phyloP scores from a whole-genome alignment of 2,888 invertebrate species.

The Drepana falcataria region DNA sequence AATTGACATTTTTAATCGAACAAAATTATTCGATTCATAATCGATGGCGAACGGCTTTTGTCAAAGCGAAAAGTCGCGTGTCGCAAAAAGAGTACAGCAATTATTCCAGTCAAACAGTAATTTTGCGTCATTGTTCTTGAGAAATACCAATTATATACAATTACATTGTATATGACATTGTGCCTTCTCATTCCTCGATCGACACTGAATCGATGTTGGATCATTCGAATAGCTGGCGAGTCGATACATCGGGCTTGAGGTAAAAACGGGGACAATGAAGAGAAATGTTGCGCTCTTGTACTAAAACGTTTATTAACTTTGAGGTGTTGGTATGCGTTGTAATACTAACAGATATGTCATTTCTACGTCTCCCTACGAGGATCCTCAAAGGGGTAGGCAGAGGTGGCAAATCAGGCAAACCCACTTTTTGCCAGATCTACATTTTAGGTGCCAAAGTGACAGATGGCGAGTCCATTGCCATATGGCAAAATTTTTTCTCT shows the following conservation, averaged over 20 bases:
- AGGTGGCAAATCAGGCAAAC: too few relatives aligned
- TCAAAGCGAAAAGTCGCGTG: conserved; percentile 50
- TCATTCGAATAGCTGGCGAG: conserved; percentile 51
- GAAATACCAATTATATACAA: conserved; percentile 78
- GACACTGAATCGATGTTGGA: conserved; percentile 65
- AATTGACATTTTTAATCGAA: conserved; percentile 6
- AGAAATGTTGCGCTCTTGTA: conserved; percentile 29
- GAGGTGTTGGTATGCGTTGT: background rate
- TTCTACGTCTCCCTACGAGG: too few relatives aligned
- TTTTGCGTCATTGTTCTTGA: conserved; percentile 75
- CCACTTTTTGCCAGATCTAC: too few relatives aligned
- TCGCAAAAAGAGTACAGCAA: conserved; percentile 59
- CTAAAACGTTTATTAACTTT: background rate
- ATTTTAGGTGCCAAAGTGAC: too few relatives aligned
- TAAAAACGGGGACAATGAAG: conserved; percentile 68
- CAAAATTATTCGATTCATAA: conserved; percentile 38
- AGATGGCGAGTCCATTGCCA: too few relatives aligned
- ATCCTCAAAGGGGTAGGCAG: too few relatives aligned
- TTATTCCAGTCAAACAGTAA: conserved; percentile 74
- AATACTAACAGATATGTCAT: too few relatives aligned
- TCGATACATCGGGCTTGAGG: conserved; percentile 30
- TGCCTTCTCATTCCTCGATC: conserved; percentile 63
- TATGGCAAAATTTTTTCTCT: too few relatives aligned
- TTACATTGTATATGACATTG: conserved; percentile 75
- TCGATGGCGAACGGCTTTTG: conserved; percentile 44